These are phyloP conservation scores for Holothuria glaberrima DNA, from an alignment of 35 echinoderm and acorn worm genomes.

Conservation along the genomic window DNA sequence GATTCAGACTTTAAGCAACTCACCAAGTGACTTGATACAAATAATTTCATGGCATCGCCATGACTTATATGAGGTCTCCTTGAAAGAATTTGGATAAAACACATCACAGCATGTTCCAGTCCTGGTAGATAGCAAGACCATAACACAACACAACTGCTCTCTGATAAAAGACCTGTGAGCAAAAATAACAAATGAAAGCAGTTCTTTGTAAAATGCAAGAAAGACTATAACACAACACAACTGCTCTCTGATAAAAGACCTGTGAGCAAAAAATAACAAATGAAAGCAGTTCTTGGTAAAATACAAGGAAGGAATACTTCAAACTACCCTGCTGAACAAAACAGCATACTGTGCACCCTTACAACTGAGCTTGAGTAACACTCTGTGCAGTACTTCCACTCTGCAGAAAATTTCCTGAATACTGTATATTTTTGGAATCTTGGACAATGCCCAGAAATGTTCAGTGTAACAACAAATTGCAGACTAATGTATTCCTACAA, in stretches of 20 bases:
- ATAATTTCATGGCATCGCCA: background rate
- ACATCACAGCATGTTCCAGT: constrained; percentile 27
- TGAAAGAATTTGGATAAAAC: background rate
- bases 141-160: background rate
- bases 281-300: background rate
- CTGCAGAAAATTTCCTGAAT: too few species aligned
- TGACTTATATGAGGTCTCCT: constrained; percentile 16
- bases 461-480: too few species aligned
- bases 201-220: background rate
- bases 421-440: too few species aligned
- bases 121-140: constrained; percentile 18
- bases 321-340: too few species aligned
- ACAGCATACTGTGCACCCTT: too few species aligned
- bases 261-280: background rate
- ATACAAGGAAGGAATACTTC: too few species aligned
- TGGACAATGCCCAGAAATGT: too few species aligned
- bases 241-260: background rate
- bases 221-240: background rate
- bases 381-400: too few species aligned
- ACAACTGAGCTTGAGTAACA: too few species aligned
- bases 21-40: constrained; percentile 7
- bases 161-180: background rate
- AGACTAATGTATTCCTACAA: too few species aligned
- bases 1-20: background rate
- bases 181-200: background rate